Evolutionary conservation across 1,140 invertebrate species (phyloP).

Genomic region (Sycophila sp.): DNA sequence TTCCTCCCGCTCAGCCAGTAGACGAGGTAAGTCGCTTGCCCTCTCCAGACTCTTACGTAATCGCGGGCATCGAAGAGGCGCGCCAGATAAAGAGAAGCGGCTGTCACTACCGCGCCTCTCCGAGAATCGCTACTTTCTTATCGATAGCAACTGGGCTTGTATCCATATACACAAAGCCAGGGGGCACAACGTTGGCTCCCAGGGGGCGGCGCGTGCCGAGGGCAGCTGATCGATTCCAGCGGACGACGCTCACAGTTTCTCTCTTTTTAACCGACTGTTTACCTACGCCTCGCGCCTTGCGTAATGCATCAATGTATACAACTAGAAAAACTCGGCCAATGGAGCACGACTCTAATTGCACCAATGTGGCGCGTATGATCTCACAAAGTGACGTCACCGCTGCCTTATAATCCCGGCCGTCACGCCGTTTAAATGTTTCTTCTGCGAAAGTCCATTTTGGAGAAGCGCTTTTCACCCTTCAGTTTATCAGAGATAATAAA

Average conservation of each 20-base stretch:
- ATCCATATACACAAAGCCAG: background rate
- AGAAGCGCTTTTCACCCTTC: background rate
- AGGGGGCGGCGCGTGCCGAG: background rate
- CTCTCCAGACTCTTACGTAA: too few species aligned
- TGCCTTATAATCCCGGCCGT: background rate
- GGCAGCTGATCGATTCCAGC: conserved; percentile 19
- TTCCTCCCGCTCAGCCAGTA: background rate
- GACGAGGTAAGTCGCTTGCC: conserved; percentile 13
- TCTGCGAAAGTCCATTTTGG: background rate
- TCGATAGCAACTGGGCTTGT: background rate
- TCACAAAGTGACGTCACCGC: conserved; percentile 11
- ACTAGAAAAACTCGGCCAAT: conserved; percentile 17
- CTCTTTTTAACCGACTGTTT: conserved; percentile 13
- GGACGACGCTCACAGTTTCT: background rate
- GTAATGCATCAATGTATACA: background rate
- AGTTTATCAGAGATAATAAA: too few species aligned
- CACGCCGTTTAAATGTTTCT: background rate
- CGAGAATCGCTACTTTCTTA: background rate
- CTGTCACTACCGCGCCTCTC: background rate
- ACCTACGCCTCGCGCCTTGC: background rate
- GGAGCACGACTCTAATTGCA: background rate
- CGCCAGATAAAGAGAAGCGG: background rate
- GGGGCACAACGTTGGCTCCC: background rate
- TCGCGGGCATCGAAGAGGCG: too few species aligned
- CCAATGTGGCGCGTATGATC: conserved; percentile 11